Conservation (phyloP, 2,888 invertebrate species). For the Drosophila sordidula region DNA sequence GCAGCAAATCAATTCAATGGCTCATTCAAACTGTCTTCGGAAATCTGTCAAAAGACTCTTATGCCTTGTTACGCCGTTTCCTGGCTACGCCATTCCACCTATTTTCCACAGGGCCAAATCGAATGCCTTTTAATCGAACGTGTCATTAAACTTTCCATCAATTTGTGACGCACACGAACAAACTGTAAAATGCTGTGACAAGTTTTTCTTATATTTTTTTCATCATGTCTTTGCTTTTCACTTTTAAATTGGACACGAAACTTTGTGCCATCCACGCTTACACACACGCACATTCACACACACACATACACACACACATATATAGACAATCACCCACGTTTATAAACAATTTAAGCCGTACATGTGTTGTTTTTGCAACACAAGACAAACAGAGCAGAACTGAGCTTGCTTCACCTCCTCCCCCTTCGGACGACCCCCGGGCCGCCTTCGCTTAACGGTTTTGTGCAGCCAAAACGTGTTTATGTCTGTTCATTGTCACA, state of each 20-base stretch:
- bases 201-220: constrained; percentile 18
- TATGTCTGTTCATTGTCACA: constrained; percentile 79
- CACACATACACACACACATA: constrained; percentile 4
- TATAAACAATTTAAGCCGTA: constrained; percentile 72
- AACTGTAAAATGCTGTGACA: constrained; percentile 50
- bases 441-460: constrained; percentile 52
- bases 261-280: constrained; percentile 32
- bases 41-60: constrained; percentile 24
- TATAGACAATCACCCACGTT: constrained; percentile 29
- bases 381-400: constrained; percentile 52
- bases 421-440: not conserved
- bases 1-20: not conserved
- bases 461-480: constrained; percentile 72
- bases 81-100: not conserved
- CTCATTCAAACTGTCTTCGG: not conserved
- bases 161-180: constrained; percentile 60
- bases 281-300: not conserved
- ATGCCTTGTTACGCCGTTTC: constrained; percentile 19
- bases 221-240: constrained; percentile 11
- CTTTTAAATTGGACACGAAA: constrained; percentile 47
- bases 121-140: constrained; percentile 63
- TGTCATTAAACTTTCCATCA: constrained; percentile 69
- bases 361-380: constrained; percentile 69
- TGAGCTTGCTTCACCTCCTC: constrained; percentile 11
- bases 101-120: constrained; percentile 3